Base-by-base conservation (phyloP, 2,113 vertebrate genomes). In the Cephalopterus ornatus region DNA sequence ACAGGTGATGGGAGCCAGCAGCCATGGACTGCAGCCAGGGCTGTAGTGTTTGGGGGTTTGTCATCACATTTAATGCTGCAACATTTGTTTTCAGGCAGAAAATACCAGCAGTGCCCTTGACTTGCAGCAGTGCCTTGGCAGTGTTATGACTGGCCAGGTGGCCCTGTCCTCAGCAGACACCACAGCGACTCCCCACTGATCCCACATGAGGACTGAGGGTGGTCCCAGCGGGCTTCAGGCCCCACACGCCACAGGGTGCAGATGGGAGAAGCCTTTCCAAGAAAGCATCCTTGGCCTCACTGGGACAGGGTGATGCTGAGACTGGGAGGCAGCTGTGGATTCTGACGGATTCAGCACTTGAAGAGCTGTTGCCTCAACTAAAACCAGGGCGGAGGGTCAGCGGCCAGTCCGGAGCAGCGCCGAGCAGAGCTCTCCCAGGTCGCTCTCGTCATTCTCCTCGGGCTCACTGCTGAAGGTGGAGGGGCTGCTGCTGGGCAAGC, bases 391-490 rank as follows among this genome's bases (percentile, higher is more conserved):
- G 18, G 67, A 8, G 21, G 39, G 11, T 97, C 95, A 97, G 63
- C 79, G 88, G 70, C 80, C 85, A 28, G 88, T 42, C 71, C 1
- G 63, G 18, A 73, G 85, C 67, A 96, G 75, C 0, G 96, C 93
- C 0, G 62, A n/a, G 58, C 93, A 96, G 28, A 96, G 97, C 59
- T 97, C 63, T 0, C 89, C 67, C 39, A 97, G 88, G 74, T 99
- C 98, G 0, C 93, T 98, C 95, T 99, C 99, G 2, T 99, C 99
- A 0, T 99, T 99, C 85, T 99, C 99, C 90, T 99, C 98, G 0
- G 98, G 99, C 93, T 98, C 95, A 0, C 98, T 99, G 97, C 94
- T 91, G 20, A 91, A 93, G 68, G 72, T 42, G 18, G 95, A 97
- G 30, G 92, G 90, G 50, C 50, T 80, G 95, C 96, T 97, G 70